Evolutionary conservation across 2,113 vertebrate genomes (phyloP).

Genomic region (Sula dactylatra): DNA sequence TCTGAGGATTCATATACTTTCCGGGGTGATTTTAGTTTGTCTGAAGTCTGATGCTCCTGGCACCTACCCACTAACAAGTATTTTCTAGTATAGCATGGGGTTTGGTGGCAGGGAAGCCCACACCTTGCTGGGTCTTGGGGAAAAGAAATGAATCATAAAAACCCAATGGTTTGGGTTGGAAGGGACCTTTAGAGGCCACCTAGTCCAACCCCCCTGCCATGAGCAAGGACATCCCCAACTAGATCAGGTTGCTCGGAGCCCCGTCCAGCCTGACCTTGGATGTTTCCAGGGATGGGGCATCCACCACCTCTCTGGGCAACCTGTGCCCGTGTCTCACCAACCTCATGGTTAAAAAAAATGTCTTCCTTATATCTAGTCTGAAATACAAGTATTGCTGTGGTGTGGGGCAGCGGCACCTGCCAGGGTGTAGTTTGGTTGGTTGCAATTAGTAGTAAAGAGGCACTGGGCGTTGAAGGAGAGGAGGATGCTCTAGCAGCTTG

Average conservation of each 20-base stretch:
- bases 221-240: background rate
- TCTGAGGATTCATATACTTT: background rate
- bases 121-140: background rate
- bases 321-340: rapidly evolving
- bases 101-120: background rate
- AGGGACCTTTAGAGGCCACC: background rate
- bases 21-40: background rate
- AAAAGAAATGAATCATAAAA: background rate
- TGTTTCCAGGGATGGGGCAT: background rate
- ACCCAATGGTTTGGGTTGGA: background rate
- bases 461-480: background rate
- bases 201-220: rapidly evolving
- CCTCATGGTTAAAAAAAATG: rapidly evolving
- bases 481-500: background rate
- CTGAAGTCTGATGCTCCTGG: background rate
- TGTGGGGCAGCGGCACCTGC: background rate
- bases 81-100: background rate
- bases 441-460: background rate
- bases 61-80: background rate
- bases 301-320: background rate
- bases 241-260: background rate
- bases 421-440: background rate
- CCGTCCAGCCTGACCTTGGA: background rate
- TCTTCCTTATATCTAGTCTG: background rate
- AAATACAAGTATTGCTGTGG: background rate